Conservation (phyloP, 1,140 invertebrate genomes). For the Camponotus floridanus region DNA sequence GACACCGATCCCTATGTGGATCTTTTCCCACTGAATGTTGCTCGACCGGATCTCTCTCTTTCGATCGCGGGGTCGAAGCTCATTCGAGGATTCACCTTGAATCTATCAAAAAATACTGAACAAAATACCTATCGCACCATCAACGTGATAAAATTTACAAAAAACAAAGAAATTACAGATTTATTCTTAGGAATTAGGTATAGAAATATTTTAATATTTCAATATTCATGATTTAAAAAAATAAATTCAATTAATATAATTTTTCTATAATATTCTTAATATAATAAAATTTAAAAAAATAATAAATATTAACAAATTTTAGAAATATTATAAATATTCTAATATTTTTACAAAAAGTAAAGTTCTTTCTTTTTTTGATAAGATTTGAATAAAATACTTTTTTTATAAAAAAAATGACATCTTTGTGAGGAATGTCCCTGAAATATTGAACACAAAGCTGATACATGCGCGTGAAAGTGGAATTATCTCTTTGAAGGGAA, state of each 20-base stretch:
- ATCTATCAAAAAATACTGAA: constrained; percentile 27
- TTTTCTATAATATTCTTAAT: no score
- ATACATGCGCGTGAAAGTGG: constrained; percentile 18
- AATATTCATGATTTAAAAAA: background rate
- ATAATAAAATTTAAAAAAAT: no score
- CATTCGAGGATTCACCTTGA: constrained; percentile 7
- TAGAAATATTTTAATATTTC: background rate
- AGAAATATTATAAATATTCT: background rate
- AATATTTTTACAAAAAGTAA: background rate
- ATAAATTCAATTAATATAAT: background rate
- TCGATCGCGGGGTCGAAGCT: constrained; percentile 32
- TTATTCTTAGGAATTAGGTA: no score
- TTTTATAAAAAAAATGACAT: background rate
- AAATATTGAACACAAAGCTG: background rate
- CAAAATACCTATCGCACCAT: background rate
- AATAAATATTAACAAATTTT: background rate
- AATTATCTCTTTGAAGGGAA: constrained; percentile 61
- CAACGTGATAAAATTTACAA: background rate
- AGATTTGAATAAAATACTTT: background rate
- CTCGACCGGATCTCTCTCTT: constrained; percentile 31
- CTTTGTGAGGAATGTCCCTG: background rate
- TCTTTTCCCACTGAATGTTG: background rate
- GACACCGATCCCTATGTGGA: constrained; percentile 7
- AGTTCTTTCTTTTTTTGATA: background rate
- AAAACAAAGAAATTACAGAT: background rate